Percentiles rank a stretch among this genome's conserved stretches.
phyloP scores from a whole-genome alignment of 2,888 invertebrate genomes.

The Machimus rusticus region DNA sequence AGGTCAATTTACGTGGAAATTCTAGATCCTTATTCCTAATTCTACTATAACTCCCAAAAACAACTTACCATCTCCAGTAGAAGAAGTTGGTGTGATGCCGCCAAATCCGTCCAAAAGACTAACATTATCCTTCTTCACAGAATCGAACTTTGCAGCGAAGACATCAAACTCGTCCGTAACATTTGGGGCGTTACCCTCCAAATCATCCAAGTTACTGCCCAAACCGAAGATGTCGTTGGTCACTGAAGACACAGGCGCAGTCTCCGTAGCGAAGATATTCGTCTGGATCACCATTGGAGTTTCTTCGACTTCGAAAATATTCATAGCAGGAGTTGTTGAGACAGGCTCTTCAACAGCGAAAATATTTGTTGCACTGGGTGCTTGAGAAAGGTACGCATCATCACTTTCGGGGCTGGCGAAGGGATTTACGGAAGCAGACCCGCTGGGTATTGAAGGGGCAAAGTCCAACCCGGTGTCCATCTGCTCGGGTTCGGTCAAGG shows the following conservation, averaged over 20 bases:
- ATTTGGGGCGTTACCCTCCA: neutral
- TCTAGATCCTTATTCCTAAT: neutral
- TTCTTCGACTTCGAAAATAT: constrained; percentile 49
- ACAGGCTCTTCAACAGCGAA: constrained; percentile 53
- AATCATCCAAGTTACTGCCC: constrained; percentile 51
- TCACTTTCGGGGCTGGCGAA: constrained; percentile 63
- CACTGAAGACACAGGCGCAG: constrained; percentile 55
- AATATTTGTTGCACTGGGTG: constrained; percentile 51
- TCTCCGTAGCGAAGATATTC: constrained; percentile 50
- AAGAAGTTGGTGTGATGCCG: constrained; percentile 56
- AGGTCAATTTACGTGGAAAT: no score
- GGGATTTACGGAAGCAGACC: constrained; percentile 64
- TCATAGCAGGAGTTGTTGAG: constrained; percentile 31
- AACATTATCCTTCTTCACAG: constrained; percentile 63
- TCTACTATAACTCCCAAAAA: neutral
- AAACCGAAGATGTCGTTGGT: constrained; percentile 39
- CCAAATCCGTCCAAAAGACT: constrained; percentile 60
- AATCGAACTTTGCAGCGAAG: constrained; percentile 87
- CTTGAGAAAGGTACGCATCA: constrained; percentile 47
- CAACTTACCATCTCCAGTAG: constrained; percentile 57
- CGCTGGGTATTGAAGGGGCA: constrained; percentile 54
- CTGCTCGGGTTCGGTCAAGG: constrained; percentile 54
- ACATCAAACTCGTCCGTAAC: constrained; percentile 81
- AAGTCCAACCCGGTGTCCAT: constrained; percentile 61
- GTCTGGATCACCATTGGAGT: constrained; percentile 39